Evolutionary conservation across 1,140 invertebrate species (phyloP).

Genomic region (Bombus fervidus): DNA sequence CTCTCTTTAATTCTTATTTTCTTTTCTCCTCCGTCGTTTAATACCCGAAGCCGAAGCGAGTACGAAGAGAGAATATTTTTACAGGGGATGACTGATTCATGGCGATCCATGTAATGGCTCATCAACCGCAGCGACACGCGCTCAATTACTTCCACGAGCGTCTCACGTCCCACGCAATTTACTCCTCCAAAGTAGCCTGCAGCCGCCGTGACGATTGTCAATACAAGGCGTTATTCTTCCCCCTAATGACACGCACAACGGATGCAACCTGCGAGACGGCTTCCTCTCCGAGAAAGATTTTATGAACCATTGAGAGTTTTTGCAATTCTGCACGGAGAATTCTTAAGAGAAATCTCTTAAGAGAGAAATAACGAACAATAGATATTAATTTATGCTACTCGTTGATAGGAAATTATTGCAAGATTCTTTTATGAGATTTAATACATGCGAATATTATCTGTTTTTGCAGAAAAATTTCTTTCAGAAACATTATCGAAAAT

Average conservation of each 20-base stretch:
- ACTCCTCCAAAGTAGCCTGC: conserved; percentile 34
- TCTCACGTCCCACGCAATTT: conserved; percentile 60
- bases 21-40: conserved; percentile 10
- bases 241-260: background rate
- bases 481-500: too few species aligned
- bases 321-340: background rate
- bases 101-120: conserved; percentile 63
- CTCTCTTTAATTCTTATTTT: background rate
- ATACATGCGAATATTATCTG: too few species aligned
- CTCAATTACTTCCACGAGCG: conserved; percentile 61
- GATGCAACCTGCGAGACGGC: background rate
- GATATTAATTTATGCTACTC: too few species aligned
- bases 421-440: too few species aligned
- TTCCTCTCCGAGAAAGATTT: background rate
- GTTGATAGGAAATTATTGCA: too few species aligned
- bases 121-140: conserved; percentile 57
- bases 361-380: too few species aligned
- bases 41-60: background rate
- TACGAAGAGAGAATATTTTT: conserved; percentile 45
- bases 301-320: background rate
- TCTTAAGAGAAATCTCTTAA: background rate
- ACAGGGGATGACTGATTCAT: conserved; percentile 51
- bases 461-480: too few species aligned
- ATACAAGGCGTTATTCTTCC: conserved; percentile 25
- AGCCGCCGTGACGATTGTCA: background rate